Evolutionary conservation across 2,888 invertebrate species (phyloP).

Genomic region (Lampropteryx suffumata): DNA sequence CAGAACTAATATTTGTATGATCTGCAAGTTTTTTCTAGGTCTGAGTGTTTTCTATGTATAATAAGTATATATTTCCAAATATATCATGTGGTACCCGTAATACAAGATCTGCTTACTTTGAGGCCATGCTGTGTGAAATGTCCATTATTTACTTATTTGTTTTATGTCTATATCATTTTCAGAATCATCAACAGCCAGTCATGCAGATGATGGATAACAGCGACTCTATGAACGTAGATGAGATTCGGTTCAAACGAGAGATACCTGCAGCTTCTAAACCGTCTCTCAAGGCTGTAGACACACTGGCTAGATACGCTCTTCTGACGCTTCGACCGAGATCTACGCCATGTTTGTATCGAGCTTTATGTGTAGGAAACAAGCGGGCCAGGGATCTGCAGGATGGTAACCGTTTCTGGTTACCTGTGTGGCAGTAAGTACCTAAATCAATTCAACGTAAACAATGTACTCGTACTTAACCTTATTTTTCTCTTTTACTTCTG

Average conservation of each 20-base stretch:
- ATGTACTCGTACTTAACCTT: too few species aligned
- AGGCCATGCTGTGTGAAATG: too few species aligned
- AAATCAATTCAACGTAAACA: too few species aligned
- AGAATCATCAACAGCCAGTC: conserved; percentile 68
- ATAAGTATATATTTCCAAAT: too few species aligned
- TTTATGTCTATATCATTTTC: too few species aligned
- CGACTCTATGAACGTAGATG: conserved; percentile 69
- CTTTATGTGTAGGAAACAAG: conserved; percentile 87
- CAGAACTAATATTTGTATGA: too few species aligned
- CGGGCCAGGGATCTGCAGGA: conserved; percentile 80
- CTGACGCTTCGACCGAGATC: conserved; percentile 79
- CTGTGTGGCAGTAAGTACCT: conserved; percentile 89
- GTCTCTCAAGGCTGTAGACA: conserved; percentile 66
- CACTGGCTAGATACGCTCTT: conserved; percentile 78
- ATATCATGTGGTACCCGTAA: too few species aligned
- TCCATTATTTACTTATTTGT: too few species aligned
- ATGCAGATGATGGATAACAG: conserved; percentile 74
- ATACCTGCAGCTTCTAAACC: conserved; percentile 21
- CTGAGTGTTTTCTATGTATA: too few species aligned
- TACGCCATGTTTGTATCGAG: conserved; percentile 83
- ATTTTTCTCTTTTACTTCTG: too few species aligned
- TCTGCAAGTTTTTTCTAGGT: too few species aligned
- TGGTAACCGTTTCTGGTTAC: conserved; percentile 86
- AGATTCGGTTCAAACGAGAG: conserved; percentile 68
- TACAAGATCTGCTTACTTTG: too few species aligned